A percentile compares a stretch with the other conserved stretches of the same genome.
phyloP scores from a whole-genome alignment of 1,140 invertebrate genomes.

The Apis florea region DNA sequence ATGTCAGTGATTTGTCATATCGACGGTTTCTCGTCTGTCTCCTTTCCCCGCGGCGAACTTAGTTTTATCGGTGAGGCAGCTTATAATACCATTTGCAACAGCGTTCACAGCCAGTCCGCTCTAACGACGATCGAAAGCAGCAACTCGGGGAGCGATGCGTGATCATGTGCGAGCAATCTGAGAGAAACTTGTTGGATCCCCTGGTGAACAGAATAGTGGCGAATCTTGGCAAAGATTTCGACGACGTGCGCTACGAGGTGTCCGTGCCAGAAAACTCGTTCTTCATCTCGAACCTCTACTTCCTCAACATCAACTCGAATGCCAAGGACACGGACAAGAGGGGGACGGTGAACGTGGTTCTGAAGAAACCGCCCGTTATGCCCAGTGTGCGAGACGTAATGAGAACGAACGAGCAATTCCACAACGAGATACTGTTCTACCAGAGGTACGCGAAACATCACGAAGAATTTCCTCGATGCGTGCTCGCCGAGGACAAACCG shows the following conservation, averaged over 20 bases:
- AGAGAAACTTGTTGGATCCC: not conserved
- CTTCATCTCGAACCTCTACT: slow-evolving; percentile 42
- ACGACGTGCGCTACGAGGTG: slow-evolving; percentile 25
- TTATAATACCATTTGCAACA: no score
- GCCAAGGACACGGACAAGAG: not conserved
- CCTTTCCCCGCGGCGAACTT: no score
- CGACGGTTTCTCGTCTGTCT: no score
- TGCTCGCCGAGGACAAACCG: slow-evolving; percentile 37
- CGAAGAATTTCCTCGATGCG: slow-evolving; percentile 51
- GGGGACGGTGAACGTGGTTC: slow-evolving; percentile 6
- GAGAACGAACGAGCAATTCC: slow-evolving; percentile 48
- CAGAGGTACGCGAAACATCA: slow-evolving; percentile 9
- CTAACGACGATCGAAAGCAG: not conserved
- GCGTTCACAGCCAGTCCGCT: not conserved
- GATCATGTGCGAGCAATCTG: not conserved
- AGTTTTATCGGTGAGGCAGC: no score
- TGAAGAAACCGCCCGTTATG: slow-evolving; percentile 41
- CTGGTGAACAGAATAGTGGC: not conserved
- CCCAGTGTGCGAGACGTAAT: fast-evolving
- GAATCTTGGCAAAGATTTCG: not conserved
- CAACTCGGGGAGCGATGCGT: not conserved
- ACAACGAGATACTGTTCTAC: slow-evolving; percentile 73
- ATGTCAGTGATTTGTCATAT: no score
- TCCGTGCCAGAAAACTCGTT: not conserved
- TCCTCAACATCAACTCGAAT: not conserved